Percentiles rank a stretch among this genome's conserved stretches.
phyloP scores from a whole-genome alignment of 2,888 invertebrate species.

The Nasonia oneida region DNA sequence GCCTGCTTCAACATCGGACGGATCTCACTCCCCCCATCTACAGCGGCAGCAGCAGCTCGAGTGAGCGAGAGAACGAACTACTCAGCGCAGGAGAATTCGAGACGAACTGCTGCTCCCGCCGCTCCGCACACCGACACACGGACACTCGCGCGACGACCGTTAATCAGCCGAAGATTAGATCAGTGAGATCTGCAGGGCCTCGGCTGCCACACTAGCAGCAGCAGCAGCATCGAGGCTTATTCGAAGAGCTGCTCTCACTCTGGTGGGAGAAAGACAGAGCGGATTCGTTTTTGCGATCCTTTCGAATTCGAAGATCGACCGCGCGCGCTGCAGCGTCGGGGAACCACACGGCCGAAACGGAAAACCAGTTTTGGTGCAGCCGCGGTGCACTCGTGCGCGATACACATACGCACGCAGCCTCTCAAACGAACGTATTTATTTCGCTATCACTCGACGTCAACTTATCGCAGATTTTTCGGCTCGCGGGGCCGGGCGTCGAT shows the following conservation, averaged over 20 bases:
- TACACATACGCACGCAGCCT: constrained; percentile 6
- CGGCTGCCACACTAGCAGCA: constrained; percentile 61
- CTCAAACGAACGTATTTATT: constrained; percentile 50
- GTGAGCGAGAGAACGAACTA: constrained; percentile 61
- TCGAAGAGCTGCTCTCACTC: constrained; percentile 7
- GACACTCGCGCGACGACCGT: constrained; percentile 70
- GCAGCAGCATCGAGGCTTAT: constrained; percentile 6
- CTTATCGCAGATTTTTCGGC: constrained; percentile 43
- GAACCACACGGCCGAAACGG: constrained; percentile 39
- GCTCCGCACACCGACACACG: constrained; percentile 21
- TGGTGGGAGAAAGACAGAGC: constrained; percentile 48
- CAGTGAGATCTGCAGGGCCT: constrained; percentile 71
- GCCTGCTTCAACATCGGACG: constrained; percentile 61
- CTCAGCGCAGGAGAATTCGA: constrained; percentile 67
- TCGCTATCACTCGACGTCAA: constrained; percentile 55
- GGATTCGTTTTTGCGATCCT: constrained; percentile 67
- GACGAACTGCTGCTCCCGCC: constrained; percentile 62
- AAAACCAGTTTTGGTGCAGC: constrained; percentile 60
- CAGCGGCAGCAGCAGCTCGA: constrained; percentile 35
- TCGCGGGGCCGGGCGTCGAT: constrained; percentile 5
- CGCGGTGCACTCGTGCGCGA: constrained; percentile 1
- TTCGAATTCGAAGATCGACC: constrained; percentile 65
- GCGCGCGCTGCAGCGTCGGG: constrained; percentile 24
- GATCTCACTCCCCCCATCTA: constrained; percentile 60
- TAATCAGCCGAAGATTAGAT: constrained; percentile 76